Percentiles rank a stretch among this genome's conserved stretches.
Evolutionary conservation across 2,888 invertebrate species (phyloP).

Genomic region (Drosophila peninsularis): DNA sequence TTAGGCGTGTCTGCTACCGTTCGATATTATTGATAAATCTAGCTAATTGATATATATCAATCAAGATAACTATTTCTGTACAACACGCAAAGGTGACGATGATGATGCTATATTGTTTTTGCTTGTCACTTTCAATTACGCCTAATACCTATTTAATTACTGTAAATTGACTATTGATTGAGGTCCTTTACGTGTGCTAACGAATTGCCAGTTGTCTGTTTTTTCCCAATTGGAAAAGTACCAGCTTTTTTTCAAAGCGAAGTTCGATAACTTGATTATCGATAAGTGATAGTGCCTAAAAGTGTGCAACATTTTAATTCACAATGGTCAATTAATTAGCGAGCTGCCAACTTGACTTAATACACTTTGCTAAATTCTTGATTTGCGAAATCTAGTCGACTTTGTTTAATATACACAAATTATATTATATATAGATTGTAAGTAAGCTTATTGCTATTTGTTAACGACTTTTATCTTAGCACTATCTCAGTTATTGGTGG

Average conservation of each 20-base stretch:
- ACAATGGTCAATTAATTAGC: not conserved
- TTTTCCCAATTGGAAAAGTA: not conserved
- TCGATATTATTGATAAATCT: slow-evolving; percentile 8
- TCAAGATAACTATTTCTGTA: slow-evolving; percentile 10
- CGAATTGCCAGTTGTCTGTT: not conserved
- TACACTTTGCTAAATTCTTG: not conserved
- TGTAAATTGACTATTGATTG: slow-evolving; percentile 28
- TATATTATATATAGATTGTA: too few relatives aligned
- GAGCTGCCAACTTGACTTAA: slow-evolving; percentile 32
- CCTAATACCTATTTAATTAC: slow-evolving; percentile 32
- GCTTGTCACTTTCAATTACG: not conserved
- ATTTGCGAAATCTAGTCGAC: not conserved
- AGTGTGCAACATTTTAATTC: slow-evolving; percentile 29
- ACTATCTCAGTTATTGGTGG: not conserved
- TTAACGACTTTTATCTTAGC: not conserved
- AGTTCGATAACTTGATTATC: slow-evolving; percentile 1
- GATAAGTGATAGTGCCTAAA: slow-evolving; percentile 21
- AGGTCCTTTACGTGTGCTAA: slow-evolving; percentile 17
- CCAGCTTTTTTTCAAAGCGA: slow-evolving; percentile 8
- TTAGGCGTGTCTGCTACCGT: not conserved
- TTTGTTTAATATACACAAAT: not conserved
- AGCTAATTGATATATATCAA: slow-evolving; percentile 12
- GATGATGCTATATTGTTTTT: not conserved
- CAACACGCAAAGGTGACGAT: slow-evolving; percentile 30
- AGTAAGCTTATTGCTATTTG: not conserved